A percentile compares a stretch with the other conserved stretches of the same genome.
Conservation (phyloP, 2,888 invertebrate species). For the Cryptus armator region DNA sequence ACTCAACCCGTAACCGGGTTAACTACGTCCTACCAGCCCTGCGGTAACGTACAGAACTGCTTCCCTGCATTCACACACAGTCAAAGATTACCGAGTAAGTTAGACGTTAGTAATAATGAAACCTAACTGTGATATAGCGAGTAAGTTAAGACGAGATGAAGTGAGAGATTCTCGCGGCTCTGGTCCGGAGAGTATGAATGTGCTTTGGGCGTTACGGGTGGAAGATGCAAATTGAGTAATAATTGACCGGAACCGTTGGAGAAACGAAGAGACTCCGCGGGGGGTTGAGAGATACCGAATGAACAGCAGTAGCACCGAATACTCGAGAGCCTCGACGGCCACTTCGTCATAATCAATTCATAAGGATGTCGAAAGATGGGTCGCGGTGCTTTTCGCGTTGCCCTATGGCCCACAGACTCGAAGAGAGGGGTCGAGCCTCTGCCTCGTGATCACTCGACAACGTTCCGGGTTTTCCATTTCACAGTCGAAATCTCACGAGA, state of each 20-base stretch:
- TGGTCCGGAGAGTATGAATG: slow-evolving; percentile 17
- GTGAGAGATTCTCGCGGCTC: slow-evolving; percentile 9
- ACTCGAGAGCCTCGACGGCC: slow-evolving; percentile 28
- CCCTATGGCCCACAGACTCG: not conserved
- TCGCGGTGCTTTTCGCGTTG: slow-evolving; percentile 6
- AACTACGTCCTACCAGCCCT: no score
- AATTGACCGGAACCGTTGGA: slow-evolving; percentile 46
- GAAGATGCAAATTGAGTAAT: slow-evolving; percentile 62
- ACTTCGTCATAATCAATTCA: slow-evolving; percentile 60
- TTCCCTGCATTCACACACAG: not conserved
- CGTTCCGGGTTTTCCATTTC: slow-evolving; percentile 17
- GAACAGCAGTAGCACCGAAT: slow-evolving; percentile 2
- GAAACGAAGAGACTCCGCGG: not conserved
- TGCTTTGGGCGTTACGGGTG: slow-evolving; percentile 31
- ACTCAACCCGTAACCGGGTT: no score
- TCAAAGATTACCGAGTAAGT: not conserved
- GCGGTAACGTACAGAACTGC: not conserved
- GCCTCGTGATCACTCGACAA: slow-evolving; percentile 10
- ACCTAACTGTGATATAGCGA: slow-evolving; percentile 42
- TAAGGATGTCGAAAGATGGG: slow-evolving; percentile 52
- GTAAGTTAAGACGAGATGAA: slow-evolving; percentile 36
- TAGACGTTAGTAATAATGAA: slow-evolving; percentile 40
- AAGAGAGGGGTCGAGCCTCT: not conserved
- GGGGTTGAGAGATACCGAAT: slow-evolving; percentile 18
- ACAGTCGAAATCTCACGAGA: slow-evolving; percentile 11